Conservation (phyloP, 64 coral and sea anemone genomes). For the Stylophora pistillata region DNA sequence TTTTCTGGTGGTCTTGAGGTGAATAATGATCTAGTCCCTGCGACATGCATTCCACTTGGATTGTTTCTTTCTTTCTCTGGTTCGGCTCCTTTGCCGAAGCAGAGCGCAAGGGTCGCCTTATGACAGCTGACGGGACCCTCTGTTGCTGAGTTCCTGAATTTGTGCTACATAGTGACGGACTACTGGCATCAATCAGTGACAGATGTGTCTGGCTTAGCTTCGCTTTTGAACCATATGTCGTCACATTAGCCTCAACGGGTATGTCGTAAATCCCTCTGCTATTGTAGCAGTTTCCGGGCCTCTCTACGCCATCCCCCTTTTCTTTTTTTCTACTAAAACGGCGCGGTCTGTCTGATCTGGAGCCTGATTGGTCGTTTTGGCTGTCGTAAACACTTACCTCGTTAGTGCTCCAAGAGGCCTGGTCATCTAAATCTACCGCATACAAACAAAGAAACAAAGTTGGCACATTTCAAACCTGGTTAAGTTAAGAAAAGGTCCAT, state of each 20-base stretch:
- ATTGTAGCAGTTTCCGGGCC: conserved; percentile 40
- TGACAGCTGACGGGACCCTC: neutral
- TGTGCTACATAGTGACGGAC: neutral
- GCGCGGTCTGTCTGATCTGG: neutral
- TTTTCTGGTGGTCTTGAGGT: neutral
- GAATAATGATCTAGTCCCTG: neutral
- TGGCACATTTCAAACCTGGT: too few relatives aligned
- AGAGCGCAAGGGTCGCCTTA: neutral
- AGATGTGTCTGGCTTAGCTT: conserved; percentile 13
- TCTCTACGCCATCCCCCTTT: conserved; percentile 49
- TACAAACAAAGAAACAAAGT: too few relatives aligned
- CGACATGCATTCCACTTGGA: neutral
- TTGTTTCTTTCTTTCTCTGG: neutral
- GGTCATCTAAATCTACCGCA: conserved; percentile 11
- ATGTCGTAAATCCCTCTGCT: conserved; percentile 66
- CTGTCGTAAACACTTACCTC: neutral
- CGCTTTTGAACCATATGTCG: neutral
- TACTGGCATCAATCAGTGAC: neutral
- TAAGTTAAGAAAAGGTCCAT: too few relatives aligned
- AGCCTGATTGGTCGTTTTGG: neutral
- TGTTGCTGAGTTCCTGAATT: too few relatives aligned
- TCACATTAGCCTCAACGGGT: neutral
- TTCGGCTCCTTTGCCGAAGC: neutral
- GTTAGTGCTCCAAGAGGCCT: neutral
- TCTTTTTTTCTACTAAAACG: conserved; percentile 54